Percentiles rank a stretch among this genome's conserved stretches.
These are phyloP conservation scores for Procavia capensis DNA, from an alignment of 2,113 vertebrate genomes.

Conservation along the genomic window DNA sequence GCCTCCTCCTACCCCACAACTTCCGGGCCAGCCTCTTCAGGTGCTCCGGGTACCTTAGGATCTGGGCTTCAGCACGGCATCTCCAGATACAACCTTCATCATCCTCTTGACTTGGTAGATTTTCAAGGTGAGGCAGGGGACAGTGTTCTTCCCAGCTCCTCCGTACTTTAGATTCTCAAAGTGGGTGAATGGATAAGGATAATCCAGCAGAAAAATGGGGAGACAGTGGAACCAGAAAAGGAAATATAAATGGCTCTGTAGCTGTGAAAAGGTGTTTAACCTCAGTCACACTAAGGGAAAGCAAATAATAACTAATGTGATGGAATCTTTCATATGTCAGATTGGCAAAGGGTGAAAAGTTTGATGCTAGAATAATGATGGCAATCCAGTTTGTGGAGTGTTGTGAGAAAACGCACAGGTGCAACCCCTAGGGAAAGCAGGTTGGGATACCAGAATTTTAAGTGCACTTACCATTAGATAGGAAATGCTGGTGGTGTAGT, in stretches of 20 bases:
- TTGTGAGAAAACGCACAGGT: not conserved
- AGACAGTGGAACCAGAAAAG: not conserved
- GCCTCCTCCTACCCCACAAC: accelerated
- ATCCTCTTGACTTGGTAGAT: not conserved
- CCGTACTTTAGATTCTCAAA: not conserved
- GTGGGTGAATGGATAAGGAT: not conserved
- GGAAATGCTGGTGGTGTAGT: too few species aligned
- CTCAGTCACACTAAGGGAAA: not conserved
- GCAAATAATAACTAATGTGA: not conserved
- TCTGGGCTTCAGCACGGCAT: not conserved
- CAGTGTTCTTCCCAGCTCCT: not conserved
- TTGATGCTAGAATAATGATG: not conserved
- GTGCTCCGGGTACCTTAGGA: too few species aligned
- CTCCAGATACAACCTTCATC: not conserved
- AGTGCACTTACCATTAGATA: not conserved
- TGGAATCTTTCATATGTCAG: not conserved
- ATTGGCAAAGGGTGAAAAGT: not conserved
- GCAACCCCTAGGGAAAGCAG: not conserved
- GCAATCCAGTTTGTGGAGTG: not conserved
- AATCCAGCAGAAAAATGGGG: not conserved
- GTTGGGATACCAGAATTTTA: not conserved
- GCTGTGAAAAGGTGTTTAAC: not conserved
- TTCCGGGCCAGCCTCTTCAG: not conserved
- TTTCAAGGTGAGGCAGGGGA: not conserved
- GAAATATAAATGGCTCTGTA: not conserved